Conservation (phyloP, 2,113 vertebrate species). For the Rhea americana region DNA sequence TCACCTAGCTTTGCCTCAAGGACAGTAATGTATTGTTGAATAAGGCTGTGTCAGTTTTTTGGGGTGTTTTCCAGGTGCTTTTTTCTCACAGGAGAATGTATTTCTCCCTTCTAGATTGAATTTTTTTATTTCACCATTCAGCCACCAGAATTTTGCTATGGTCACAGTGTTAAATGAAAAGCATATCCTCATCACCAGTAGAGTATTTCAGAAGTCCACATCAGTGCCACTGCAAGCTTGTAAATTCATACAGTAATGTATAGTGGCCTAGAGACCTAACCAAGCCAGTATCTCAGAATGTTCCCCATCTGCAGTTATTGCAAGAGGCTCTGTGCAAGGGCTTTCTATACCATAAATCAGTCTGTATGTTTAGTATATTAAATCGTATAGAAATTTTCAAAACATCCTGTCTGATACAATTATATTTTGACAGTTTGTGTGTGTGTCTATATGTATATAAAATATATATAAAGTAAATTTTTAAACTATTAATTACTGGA, state of each 20-base stretch:
- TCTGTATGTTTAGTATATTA: background rate
- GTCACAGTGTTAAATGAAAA: background rate
- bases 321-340: background rate
- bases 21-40: background rate
- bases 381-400: background rate
- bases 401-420: background rate
- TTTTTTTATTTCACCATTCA: background rate
- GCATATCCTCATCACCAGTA: background rate
- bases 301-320: background rate
- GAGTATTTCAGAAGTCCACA: background rate
- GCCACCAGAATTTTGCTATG: background rate
- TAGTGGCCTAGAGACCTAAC: background rate
- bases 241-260: background rate
- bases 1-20: background rate
- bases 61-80: too few relatives aligned
- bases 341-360: background rate
- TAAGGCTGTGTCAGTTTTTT: background rate
- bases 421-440: background rate
- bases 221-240: background rate
- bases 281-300: background rate
- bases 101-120: background rate
- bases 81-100: background rate
- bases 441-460: background rate
- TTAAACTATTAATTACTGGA: background rate
- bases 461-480: background rate